Evolutionary conservation across 2,888 invertebrate species (phyloP), one percentile per base, ranked within the genome.

Genomic region (Drosophila eohydei): DNA sequence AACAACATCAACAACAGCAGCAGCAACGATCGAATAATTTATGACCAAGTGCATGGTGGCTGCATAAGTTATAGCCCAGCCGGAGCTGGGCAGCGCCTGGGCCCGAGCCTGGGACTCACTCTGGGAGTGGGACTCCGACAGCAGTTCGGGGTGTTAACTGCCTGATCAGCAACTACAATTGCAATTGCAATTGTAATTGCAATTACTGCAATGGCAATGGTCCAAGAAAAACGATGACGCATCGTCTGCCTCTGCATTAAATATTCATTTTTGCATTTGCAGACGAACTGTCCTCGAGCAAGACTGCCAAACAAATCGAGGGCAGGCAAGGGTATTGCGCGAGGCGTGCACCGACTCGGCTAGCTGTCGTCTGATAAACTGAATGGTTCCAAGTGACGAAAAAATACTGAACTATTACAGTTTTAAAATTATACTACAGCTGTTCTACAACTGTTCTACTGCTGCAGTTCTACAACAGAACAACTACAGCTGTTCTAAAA

Each of bases 41-140:
- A 86, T 89, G 83, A 74, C 78, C 89, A 82, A 82, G 73, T 86
- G 88, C 81, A 85, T 86, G 90, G 86, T 88, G 89, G 85, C 85
- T 76, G 81, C 72, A 71, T 87, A 83, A 77, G 75, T 89, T 89
- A 81, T 87, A 73, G 84, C 78, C 72, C 79, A 72, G 58, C 65
- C 64, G 62, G 46, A 74, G 76, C 59, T 57, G 59, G 36, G 38
- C 43, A 16, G 40, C 28, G 54, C 57, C 58, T 51, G 50, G 44
- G 28, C 40, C 51, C 16, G 26, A 28, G 61, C 7, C 52, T 52
- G 43, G 28, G 43, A 16, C 60, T 65, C 16, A 8, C 28, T 21
- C 38, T 41, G 51, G 11, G 44, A 30, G 59, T 51, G 57, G 32
- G 48, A 34, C 32, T 63, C 58, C 41, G 55, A n/a, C 55, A 8